Base-by-base conservation (phyloP, 2,113 vertebrate genomes). In the Mormoops blainvillei region DNA sequence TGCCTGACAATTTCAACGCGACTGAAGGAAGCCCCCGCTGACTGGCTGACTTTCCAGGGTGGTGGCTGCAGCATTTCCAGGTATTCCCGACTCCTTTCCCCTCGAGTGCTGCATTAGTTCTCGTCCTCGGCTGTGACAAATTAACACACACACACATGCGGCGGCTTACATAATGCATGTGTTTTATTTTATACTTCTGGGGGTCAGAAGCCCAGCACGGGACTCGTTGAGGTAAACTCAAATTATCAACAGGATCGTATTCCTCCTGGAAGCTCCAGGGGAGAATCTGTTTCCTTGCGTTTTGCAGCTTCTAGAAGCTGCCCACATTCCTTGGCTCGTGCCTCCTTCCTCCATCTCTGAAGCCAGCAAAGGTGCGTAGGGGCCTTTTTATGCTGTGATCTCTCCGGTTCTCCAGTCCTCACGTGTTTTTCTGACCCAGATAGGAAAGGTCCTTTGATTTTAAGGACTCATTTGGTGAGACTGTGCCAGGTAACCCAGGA, bases 131-230 rank as follows among this genome's bases (percentile, higher is more conserved):
- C 36, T 20, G 10, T 16, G 33, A 45, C 5, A 2, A 12, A 22
- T 24, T 4, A 70, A 15, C 18, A 10, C 31, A 33, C 28, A 48
- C 38, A 10, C 31, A 33, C 28, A 48, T 33, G 0, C 0, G 1
- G 58, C 1, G 10, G 31, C 48, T 28, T 82, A 48, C 12, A 33
- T 67, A 36, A 61, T 12, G 58, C 33, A 12, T 3, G 7, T 5
- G 31, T 11, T 43, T 45, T 54, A 45, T 56, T 61, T 77, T 26
- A 41, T 1, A 16, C 38, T 82, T 87, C 15, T 5, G 22, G 36
- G 13, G 41, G n/a, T 82, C 20, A n/a, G 48, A 61, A 83, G 68
- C 36, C 19, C 24, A 74, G 36, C 45, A 36, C 2, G 31, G 38
- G 74, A 22, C 16, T 73, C 11, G 6, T 4, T 45, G 36, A 16